Evolutionary conservation across 2,888 invertebrate genomes (phyloP), one percentile per base, ranked within the genome.

Genomic region (Amphipyra berbera): DNA sequence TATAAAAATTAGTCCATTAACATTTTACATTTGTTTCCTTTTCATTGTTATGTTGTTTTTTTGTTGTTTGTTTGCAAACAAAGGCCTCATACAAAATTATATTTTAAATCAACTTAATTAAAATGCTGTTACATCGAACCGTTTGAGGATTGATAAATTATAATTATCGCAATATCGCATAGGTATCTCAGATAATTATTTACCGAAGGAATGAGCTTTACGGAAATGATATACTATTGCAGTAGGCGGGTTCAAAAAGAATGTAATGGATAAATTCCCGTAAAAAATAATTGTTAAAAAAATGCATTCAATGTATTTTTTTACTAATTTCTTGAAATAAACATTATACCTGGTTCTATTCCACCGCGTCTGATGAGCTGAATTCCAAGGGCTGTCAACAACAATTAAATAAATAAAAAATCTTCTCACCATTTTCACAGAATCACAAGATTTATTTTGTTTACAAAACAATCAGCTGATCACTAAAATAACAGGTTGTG

Each of bases 361-460:
- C 37, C 54, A 37, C 50, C 8, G 14, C 15, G 47, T 41, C 12
- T 10, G 41, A 14, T 42, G 27, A 42, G 40, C 27, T 54, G n/a
- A 33, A 75, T 63, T 62, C 56, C 76, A 50, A n/a, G 13, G 30
- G 48, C 55, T 56, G 30, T 45, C 30, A 47, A 58, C 13, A 48
- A 50, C 41, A 37, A 54, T 68, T 27, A 40, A 68, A 45, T 57
- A 54, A 70, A 27, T 40, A 55, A 58, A 68, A 73, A 50, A 27
- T 42, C 14, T 59, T 14, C 73, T 74, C 64, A 82, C 82, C 82
- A 82, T 77, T 60, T 52, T 76, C 56, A 65, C 55, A 54, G 49
- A 61, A 55, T 56, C 68, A 66, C 76, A 63, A 44, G 57, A 46
- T 49, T 38, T 61, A 56, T 33, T 64, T 67, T 60, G 10, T 61